Conservation (phyloP, 2,113 vertebrate genomes). For the Plectropomus leopardus region DNA sequence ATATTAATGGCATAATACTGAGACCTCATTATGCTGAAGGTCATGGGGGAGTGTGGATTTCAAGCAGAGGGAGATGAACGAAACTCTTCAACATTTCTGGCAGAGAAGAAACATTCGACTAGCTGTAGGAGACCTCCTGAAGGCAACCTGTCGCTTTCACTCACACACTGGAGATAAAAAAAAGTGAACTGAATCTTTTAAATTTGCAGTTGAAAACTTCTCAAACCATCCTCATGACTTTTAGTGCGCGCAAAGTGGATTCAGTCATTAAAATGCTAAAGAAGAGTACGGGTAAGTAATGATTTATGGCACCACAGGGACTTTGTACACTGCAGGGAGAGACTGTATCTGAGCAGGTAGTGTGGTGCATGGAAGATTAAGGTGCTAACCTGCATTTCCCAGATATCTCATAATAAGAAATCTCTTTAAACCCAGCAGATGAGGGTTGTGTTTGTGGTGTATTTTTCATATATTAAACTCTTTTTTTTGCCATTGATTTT, state of each 20-base stretch:
- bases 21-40: constrained; percentile 80
- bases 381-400: constrained; percentile 2
- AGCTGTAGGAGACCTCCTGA: constrained; percentile 42
- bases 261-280: constrained; percentile 59
- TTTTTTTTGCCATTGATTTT: no score
- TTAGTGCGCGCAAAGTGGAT: constrained; percentile 53
- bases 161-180: constrained; percentile 3
- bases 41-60: constrained; percentile 57
- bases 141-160: constrained; percentile 50
- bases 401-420: background rate
- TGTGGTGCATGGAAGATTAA: constrained; percentile 9
- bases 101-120: constrained; percentile 51
- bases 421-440: no score
- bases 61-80: constrained; percentile 57
- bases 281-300: constrained; percentile 12
- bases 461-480: no score
- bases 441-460: no score
- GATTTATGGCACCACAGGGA: constrained; percentile 45
- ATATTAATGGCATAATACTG: constrained; percentile 77
- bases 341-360: constrained; percentile 9
- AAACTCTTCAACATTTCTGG: constrained; percentile 59
- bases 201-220: constrained; percentile 11
- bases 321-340: constrained; percentile 10
- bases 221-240: constrained; percentile 41
- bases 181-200: background rate